Evolutionary conservation across 1,140 invertebrate genomes (phyloP).

Genomic region (Phortica variegata): DNA sequence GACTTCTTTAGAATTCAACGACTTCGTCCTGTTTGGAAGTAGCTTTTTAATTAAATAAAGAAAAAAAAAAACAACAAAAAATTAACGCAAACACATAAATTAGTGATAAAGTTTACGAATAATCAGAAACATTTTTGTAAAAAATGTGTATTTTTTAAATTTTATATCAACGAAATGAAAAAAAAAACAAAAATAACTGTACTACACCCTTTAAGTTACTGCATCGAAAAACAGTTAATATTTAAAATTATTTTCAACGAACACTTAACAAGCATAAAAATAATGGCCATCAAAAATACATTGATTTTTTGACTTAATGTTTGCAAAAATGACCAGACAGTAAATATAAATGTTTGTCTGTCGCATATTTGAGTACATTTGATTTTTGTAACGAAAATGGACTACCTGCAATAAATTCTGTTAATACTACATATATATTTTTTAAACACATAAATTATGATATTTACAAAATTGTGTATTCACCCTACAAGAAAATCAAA

Average conservation of each 20-base stretch:
- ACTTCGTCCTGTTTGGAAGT: background rate
- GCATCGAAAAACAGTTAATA: too few species aligned
- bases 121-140: background rate
- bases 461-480: conserved; percentile 51
- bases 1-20: too few species aligned
- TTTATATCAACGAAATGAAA: conserved; percentile 4
- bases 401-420: conserved; percentile 55
- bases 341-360: too few species aligned
- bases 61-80: too few species aligned
- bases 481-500: conserved; percentile 52
- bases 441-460: conserved; percentile 40
- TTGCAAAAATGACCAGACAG: too few species aligned
- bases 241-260: too few species aligned
- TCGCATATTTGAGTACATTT: too few species aligned
- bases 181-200: background rate
- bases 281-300: too few species aligned
- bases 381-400: too few species aligned
- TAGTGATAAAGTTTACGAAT: conserved; percentile 1
- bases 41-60: background rate
- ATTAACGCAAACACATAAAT: background rate
- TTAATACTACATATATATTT: conserved; percentile 48
- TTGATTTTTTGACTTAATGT: too few species aligned
- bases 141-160: conserved; percentile 6
- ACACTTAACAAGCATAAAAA: too few species aligned
- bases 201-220: too few species aligned